Base-by-base conservation (phyloP, 2,113 vertebrate species). In the Misgurnus mizolepis region DNA sequence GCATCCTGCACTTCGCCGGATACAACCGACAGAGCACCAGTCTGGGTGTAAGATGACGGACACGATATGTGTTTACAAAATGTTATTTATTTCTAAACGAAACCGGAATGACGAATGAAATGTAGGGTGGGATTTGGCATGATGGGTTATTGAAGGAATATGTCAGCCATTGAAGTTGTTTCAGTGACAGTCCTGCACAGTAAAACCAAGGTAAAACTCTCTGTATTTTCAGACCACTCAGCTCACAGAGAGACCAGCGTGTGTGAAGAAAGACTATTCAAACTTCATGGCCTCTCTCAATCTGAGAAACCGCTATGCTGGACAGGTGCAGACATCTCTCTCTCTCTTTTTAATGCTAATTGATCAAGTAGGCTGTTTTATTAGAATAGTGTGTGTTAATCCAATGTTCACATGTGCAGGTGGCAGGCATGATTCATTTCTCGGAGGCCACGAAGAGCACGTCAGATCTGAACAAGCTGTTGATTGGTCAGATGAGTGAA, bases 281-380 rank as follows among this genome's bases (percentile, higher is more conserved):
- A 99, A 96, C 90, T 99, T 99, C 90, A 99, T 99, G 98, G 95
- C 97, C 3, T 99, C 98, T 17, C 95, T 99, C n/a, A 99, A 98
- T 85, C 89, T 99, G 83, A 95, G 98, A 67, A 99, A 99, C 88
- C 95, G 97, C 87, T 99, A 98, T 0, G 96, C 98, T 0, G 98
- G 98, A 88, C 97, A 99, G 94, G 98, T 98, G 82, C 22, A 61
- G 9, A 12, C 17, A n/a, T 2, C 8, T 5, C 49, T 9, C 11
- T 64, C 27, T 2, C 4, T 75, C n/a, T n/a, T n/a, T 27, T n/a
- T n/a, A 49, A 5, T 56, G 55, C 17, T 40, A 39, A 22, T 75
- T 39, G 27, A 64, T 43, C 2, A 53, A 40, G 14, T 22, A 15
- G 40, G 34, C 27, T 45, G 17, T 18, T 61, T 70, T 18, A 70